A percentile compares a stretch with the other conserved stretches of the same genome.
phyloP scores from a whole-genome alignment of 2,797 vertebrate genomes.

The Gila robusta region DNA sequence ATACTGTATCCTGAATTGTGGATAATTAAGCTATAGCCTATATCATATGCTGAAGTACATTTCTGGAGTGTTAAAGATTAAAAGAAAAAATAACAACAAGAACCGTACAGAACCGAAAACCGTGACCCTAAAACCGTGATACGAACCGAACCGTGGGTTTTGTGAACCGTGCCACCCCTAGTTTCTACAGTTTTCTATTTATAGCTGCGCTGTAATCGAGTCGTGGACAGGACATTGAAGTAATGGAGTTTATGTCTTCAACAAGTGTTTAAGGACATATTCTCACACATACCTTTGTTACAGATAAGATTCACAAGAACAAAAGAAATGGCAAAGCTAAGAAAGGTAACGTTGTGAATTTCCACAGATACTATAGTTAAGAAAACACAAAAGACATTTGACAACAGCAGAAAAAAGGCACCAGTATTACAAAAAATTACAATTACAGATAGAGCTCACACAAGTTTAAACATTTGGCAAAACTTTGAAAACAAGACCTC shows the following conservation, averaged over 20 bases:
- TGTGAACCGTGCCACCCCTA: too few relatives aligned
- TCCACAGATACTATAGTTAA: neutral
- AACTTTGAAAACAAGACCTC: neutral
- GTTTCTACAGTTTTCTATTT: neutral
- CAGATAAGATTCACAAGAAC: neutral
- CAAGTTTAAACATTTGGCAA: neutral
- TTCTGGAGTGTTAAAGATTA: too few relatives aligned
- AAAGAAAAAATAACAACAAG: too few relatives aligned
- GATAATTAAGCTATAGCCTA: too few relatives aligned
- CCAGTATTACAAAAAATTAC: neutral
- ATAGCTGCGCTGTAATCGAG: neutral
- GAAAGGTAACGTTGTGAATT: neutral
- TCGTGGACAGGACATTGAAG: neutral
- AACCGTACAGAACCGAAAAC: too few relatives aligned
- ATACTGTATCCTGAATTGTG: too few relatives aligned
- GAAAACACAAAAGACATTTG: neutral
- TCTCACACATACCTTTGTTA: conserved; percentile 6
- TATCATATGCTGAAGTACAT: too few relatives aligned
- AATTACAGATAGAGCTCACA: neutral
- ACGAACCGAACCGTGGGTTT: too few relatives aligned
- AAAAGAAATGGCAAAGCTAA: neutral
- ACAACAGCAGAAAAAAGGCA: neutral
- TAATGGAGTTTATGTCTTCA: neutral
- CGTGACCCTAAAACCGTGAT: too few relatives aligned
- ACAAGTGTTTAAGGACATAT: neutral